These are phyloP conservation scores for Drosophila melanocephala DNA, from an alignment of 2,888 invertebrate species.

Conservation along the genomic window DNA sequence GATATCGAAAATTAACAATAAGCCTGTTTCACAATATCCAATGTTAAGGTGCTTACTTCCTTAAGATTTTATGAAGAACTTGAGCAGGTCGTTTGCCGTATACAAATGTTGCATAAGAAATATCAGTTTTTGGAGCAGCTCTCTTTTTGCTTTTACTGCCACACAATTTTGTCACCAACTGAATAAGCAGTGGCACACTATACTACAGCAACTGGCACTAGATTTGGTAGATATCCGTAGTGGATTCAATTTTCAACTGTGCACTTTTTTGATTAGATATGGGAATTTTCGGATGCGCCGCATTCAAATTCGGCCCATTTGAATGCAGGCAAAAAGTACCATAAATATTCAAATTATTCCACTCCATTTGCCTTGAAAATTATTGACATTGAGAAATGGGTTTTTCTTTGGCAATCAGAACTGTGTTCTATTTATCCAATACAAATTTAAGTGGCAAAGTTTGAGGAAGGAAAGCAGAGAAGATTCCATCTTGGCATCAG, in stretches of 20 bases:
- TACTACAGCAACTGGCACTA: neutral
- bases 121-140: neutral
- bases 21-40: neutral
- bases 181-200: neutral
- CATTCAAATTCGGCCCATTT: conserved; percentile 14
- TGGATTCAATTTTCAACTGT: conserved; percentile 4
- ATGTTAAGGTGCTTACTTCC: neutral
- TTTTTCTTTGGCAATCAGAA: neutral
- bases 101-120: neutral
- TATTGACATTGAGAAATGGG: neutral
- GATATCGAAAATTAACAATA: neutral
- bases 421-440: too few species aligned
- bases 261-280: conserved; percentile 48
- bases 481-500: neutral
- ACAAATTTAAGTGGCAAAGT: neutral
- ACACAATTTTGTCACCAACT: neutral
- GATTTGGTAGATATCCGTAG: neutral
- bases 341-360: conserved; percentile 11
- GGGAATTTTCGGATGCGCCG: conserved; percentile 22
- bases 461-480: neutral
- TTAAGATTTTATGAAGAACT: neutral
- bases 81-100: neutral
- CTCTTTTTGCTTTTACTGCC: neutral
- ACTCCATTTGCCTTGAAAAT: conserved; percentile 3
- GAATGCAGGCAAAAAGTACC: conserved; percentile 1